Conservation (phyloP, 2,888 invertebrate genomes). For the Aphrophora alni region DNA sequence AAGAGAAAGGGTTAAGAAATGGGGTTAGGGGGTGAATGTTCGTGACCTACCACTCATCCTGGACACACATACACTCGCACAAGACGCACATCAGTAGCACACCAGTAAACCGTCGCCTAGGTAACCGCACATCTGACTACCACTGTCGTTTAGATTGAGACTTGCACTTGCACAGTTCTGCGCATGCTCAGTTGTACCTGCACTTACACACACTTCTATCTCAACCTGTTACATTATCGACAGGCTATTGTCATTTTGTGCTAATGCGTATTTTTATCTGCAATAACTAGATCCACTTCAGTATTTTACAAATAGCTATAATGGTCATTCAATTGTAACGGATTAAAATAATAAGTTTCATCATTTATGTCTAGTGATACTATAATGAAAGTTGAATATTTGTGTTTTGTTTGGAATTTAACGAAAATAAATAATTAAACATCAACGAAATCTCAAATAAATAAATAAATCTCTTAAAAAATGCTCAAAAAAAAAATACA, state of each 20-base stretch:
- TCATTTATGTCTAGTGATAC: no score
- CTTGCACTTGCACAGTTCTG: background rate
- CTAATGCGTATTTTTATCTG: background rate
- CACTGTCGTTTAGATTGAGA: background rate
- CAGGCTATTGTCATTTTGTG: slow-evolving; percentile 2
- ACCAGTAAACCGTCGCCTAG: background rate
- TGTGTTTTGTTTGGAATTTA: no score
- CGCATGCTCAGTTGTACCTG: background rate
- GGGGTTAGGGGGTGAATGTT: background rate
- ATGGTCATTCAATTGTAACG: no score
- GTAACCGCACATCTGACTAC: background rate
- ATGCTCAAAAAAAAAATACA: no score
- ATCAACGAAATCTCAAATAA: no score
- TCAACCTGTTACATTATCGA: background rate
- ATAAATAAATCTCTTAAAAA: no score
- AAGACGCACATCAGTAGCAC: background rate
- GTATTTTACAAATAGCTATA: no score
- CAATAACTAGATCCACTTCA: background rate
- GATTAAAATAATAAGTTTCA: no score
- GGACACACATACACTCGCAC: background rate
- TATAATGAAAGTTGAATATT: no score
- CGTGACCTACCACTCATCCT: background rate
- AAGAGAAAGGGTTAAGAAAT: background rate
- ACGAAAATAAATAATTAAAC: no score
- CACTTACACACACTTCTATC: background rate